Percentiles rank a stretch among this genome's conserved stretches.
Conservation (phyloP, 2,797 vertebrate genomes). For the Rhynchonycteris naso region DNA sequence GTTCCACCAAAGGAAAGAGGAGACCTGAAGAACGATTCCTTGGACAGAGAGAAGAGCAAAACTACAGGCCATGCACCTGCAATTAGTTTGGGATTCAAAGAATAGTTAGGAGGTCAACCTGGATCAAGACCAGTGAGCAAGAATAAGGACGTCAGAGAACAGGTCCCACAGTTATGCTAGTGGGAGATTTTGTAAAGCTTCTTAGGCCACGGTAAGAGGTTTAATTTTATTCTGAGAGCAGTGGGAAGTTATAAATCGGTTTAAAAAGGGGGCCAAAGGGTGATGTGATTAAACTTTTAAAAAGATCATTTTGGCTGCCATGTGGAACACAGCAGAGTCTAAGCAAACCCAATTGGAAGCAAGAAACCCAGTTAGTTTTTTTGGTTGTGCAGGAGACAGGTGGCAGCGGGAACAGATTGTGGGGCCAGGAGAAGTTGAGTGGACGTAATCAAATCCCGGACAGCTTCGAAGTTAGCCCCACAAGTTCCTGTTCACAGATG, state of each 20-base stretch:
- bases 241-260: neutral
- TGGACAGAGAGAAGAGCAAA: neutral
- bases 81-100: neutral
- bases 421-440: neutral
- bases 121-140: neutral
- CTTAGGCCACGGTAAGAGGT: neutral
- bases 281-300: neutral
- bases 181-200: constrained; percentile 9
- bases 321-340: neutral
- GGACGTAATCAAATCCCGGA: neutral
- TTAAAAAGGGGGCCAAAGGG: neutral
- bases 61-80: accelerated
- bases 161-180: neutral
- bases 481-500: neutral
- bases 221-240: constrained; percentile 32
- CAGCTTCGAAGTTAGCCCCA: neutral
- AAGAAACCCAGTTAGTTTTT: neutral
- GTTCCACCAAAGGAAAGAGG: neutral
- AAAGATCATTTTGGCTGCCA: neutral
- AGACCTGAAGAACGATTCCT: neutral
- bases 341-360: neutral
- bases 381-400: neutral
- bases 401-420: neutral
- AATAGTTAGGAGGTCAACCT: neutral
- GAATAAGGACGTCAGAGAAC: neutral